A percentile compares a stretch with the other conserved stretches of the same genome.
These are phyloP conservation scores for Corythornis vintsioides DNA, from an alignment of 2,113 vertebrate species.

Conservation along the genomic window DNA sequence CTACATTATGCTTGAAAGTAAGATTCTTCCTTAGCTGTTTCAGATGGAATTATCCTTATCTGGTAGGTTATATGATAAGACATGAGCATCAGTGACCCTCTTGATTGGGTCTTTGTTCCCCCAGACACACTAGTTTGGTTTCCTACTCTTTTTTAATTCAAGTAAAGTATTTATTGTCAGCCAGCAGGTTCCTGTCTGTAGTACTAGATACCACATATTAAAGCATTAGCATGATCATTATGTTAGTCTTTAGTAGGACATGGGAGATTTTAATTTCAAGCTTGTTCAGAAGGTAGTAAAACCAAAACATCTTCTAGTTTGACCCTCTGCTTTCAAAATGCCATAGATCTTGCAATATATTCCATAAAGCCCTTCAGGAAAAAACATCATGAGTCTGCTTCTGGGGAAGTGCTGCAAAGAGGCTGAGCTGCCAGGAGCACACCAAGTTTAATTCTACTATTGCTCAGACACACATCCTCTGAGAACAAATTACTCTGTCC, in stretches of 20 bases:
- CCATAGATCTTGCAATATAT: background rate
- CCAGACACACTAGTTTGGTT: background rate
- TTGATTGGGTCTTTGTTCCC: too few relatives aligned
- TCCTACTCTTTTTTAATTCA: background rate
- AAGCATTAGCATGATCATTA: background rate
- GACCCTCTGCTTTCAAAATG: background rate
- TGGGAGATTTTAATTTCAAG: background rate
- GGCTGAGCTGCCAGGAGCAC: background rate
- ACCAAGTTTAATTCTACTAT: background rate
- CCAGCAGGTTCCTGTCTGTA: background rate
- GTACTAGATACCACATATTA: background rate
- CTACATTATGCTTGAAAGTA: background rate
- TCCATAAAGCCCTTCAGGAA: background rate
- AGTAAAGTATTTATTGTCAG: background rate
- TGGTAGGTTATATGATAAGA: background rate
- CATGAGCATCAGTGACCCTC: background rate
- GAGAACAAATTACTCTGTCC: background rate
- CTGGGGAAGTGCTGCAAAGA: background rate
- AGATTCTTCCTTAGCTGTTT: background rate
- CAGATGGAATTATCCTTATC: background rate
- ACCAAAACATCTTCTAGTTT: background rate
- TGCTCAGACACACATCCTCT: fast-evolving
- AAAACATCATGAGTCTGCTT: fast-evolving
- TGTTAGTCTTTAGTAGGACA: background rate
- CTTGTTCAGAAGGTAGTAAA: background rate